Evolutionary conservation across 2,888 invertebrate genomes (phyloP).

Genomic region (Dynastes grantii): DNA sequence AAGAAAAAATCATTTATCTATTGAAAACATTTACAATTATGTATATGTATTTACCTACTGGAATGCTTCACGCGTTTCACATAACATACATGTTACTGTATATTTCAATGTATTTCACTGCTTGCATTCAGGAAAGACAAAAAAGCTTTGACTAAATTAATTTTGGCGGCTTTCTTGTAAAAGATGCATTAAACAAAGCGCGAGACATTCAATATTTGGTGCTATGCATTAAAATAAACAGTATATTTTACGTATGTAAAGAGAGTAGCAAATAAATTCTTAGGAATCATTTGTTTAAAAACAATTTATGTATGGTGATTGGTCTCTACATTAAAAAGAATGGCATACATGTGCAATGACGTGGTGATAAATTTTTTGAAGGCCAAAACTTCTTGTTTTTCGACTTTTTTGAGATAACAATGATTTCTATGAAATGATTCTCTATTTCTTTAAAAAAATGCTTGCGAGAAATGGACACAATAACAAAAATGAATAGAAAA

Average conservation of each 20-base stretch:
- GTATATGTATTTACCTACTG: slow-evolving; percentile 12
- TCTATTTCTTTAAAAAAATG: background rate
- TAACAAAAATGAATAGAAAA: slow-evolving; percentile 25
- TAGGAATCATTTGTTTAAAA: background rate
- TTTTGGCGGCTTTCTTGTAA: too few species aligned
- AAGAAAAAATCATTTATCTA: slow-evolving; percentile 24
- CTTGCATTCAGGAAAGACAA: background rate
- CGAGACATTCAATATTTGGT: background rate
- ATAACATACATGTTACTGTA: slow-evolving; percentile 11
- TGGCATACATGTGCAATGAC: too few species aligned
- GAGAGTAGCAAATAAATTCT: background rate
- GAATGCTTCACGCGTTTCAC: slow-evolving; percentile 35
- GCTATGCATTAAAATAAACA: background rate
- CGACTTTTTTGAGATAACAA: too few species aligned
- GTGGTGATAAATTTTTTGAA: too few species aligned
- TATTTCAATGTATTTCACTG: background rate
- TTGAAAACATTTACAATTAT: background rate
- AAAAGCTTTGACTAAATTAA: too few species aligned
- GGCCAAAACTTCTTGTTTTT: too few species aligned
- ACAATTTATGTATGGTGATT: background rate
- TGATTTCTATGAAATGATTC: background rate
- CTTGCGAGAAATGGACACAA: slow-evolving; percentile 32
- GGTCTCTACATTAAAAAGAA: too few species aligned
- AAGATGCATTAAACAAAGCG: background rate
- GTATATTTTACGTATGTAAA: background rate